Percentiles rank a stretch among this genome's conserved stretches.
These are phyloP conservation scores for Sebastes hopkinsi DNA, from an alignment of 2,797 vertebrate genomes.

Conservation along the genomic window DNA sequence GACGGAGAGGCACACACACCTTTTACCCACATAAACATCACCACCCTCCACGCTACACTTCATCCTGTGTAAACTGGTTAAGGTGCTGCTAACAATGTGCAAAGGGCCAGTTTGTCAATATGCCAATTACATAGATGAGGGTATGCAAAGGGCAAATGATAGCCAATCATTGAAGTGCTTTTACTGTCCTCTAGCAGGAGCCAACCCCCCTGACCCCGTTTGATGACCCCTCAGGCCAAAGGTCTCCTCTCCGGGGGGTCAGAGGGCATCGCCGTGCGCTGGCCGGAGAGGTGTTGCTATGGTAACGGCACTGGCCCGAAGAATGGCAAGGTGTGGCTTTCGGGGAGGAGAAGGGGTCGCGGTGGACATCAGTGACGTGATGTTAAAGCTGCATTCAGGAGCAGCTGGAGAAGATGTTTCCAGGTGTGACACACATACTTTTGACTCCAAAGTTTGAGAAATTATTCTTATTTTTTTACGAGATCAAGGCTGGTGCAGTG, in stretches of 20 bases:
- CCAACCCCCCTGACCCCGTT: conserved; percentile 73
- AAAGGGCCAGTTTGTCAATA: conserved; percentile 75
- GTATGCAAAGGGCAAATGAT: conserved; percentile 77
- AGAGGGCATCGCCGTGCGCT: conserved; percentile 65
- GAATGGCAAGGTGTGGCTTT: conserved; percentile 19
- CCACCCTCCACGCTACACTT: conserved; percentile 9
- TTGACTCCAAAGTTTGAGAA: not conserved
- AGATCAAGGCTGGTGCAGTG: no score
- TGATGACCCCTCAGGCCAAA: conserved; percentile 72
- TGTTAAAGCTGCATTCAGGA: not conserved
- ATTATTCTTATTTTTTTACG: not conserved
- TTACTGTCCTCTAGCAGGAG: conserved; percentile 73
- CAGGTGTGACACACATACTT: not conserved
- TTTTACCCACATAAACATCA: conserved; percentile 75
- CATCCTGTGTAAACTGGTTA: conserved; percentile 39
- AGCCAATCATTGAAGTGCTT: conserved; percentile 84
- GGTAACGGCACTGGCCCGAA: conserved; percentile 62
- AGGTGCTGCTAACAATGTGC: conserved; percentile 69
- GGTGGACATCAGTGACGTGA: not conserved
- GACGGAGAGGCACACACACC: not conserved
- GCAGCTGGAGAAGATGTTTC: not conserved
- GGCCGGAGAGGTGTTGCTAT: conserved; percentile 71
- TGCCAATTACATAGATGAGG: conserved; percentile 81
- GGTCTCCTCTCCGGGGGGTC: conserved; percentile 70
- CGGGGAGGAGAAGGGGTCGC: not conserved